phyloP scores from a whole-genome alignment of 2,888 invertebrate species.

The Smittia sp. region DNA sequence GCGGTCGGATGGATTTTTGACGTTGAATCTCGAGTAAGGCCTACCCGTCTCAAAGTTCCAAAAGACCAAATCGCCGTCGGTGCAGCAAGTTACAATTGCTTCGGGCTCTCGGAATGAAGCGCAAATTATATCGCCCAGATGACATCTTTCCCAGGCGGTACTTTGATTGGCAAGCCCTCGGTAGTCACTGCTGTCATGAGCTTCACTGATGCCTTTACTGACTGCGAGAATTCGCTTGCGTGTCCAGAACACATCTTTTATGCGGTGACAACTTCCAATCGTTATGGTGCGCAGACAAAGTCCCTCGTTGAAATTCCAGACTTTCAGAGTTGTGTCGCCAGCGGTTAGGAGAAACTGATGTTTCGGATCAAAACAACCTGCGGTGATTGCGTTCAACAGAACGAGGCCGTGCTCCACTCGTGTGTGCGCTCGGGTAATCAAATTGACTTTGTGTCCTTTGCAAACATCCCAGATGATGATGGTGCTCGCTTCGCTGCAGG shows the following conservation, averaged over 20 bases:
- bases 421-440: slow-evolving; percentile 66
- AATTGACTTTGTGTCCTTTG: slow-evolving; percentile 53
- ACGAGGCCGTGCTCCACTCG: slow-evolving; percentile 63
- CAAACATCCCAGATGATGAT: slow-evolving; percentile 81
- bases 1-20: slow-evolving; percentile 51
- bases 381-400: slow-evolving; percentile 77
- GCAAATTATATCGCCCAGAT: slow-evolving; percentile 72
- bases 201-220: slow-evolving; percentile 71
- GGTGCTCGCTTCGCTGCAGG: slow-evolving; percentile 74
- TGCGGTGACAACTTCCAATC: slow-evolving; percentile 51
- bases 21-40: slow-evolving; percentile 59
- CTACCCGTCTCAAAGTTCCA: slow-evolving; percentile 82
- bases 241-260: slow-evolving; percentile 58
- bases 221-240: slow-evolving; percentile 69
- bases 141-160: slow-evolving; percentile 67
- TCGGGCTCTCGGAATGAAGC: slow-evolving; percentile 65
- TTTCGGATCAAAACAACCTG: slow-evolving; percentile 73
- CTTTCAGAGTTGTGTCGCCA: slow-evolving; percentile 67
- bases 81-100: slow-evolving; percentile 70
- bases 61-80: slow-evolving; percentile 75
- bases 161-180: slow-evolving; percentile 55
- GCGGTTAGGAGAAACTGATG: slow-evolving; percentile 73
- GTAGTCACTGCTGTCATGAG: slow-evolving; percentile 58
- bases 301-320: slow-evolving; percentile 85
- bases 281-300: slow-evolving; percentile 61